Evolutionary conservation across 2,113 vertebrate genomes (phyloP).

Genomic region (Tachysurus fulvidraco): DNA sequence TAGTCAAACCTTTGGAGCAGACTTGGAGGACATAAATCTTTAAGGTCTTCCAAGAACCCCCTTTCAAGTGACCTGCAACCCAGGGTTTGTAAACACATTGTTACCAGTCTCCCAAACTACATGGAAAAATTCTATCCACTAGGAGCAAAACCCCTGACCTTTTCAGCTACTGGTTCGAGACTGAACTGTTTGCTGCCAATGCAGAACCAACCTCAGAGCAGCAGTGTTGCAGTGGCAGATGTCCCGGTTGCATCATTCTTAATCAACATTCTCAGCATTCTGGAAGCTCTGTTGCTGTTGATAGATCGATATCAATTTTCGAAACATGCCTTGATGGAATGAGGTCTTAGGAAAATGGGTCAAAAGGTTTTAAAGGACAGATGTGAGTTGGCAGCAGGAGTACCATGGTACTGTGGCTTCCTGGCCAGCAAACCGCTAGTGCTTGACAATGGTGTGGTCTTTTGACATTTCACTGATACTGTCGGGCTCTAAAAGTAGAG

Average conservation of each 20-base stretch:
- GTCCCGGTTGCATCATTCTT: slow-evolving; percentile 28
- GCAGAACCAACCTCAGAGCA: not conserved
- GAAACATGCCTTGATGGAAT: not conserved
- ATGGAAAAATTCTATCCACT: not conserved
- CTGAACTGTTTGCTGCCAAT: not conserved
- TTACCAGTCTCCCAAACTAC: not conserved
- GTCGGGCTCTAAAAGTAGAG: slow-evolving; percentile 32
- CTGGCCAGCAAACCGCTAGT: not conserved
- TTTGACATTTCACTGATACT: slow-evolving; percentile 47
- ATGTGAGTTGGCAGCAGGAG: not conserved
- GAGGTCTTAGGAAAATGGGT: not conserved
- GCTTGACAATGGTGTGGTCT: slow-evolving; percentile 35
- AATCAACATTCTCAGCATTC: slow-evolving; percentile 6
- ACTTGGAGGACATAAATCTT: not conserved
- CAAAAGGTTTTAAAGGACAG: not conserved
- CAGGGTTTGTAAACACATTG: not conserved
- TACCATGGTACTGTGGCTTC: not conserved
- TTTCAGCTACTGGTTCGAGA: not conserved
- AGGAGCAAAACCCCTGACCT: not conserved
- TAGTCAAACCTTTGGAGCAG: not conserved
- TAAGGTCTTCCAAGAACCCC: not conserved
- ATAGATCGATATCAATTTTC: not conserved
- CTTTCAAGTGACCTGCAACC: not conserved
- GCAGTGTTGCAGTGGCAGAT: slow-evolving; percentile 15
- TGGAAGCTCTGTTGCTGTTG: not conserved